These are phyloP conservation scores for Carabus problematicus DNA, from an alignment of 2,888 invertebrate species.

Conservation along the genomic window DNA sequence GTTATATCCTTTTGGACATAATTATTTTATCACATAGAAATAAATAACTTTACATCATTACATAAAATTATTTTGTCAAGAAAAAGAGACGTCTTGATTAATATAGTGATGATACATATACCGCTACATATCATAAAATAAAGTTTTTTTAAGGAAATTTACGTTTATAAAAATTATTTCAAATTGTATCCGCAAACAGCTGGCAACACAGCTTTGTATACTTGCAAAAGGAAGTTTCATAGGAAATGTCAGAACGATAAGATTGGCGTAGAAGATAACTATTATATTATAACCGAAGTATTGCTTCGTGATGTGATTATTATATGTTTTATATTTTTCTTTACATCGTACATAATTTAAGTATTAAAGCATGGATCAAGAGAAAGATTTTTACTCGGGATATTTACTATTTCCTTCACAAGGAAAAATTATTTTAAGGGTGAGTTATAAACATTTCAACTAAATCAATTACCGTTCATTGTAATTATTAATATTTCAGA, in stretches of 20 bases:
- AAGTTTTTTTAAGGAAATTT: neutral
- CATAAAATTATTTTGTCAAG: too few species aligned
- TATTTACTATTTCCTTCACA: slow-evolving; percentile 80
- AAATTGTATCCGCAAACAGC: neutral
- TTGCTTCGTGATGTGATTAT: slow-evolving; percentile 34
- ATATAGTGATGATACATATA: too few species aligned
- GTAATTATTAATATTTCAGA: slow-evolving; percentile 64
- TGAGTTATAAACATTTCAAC: slow-evolving; percentile 51
- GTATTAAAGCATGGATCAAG: slow-evolving; percentile 68
- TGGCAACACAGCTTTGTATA: slow-evolving; percentile 32
- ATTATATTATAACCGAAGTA: slow-evolving; percentile 23
- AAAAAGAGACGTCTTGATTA: too few species aligned
- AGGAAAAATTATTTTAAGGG: slow-evolving; percentile 80
- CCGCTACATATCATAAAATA: too few species aligned
- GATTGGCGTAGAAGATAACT: slow-evolving; percentile 37
- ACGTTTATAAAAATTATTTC: neutral
- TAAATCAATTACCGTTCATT: neutral
- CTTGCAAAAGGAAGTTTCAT: slow-evolving; percentile 34
- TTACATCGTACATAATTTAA: slow-evolving; percentile 26
- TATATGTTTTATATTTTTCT: slow-evolving; percentile 34
- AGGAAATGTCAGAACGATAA: slow-evolving; percentile 43
- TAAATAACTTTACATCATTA: too few species aligned
- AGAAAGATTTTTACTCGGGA: slow-evolving; percentile 78
- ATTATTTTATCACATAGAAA: too few species aligned
- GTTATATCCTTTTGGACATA: too few species aligned